These are phyloP conservation scores for Geococcyx californianus DNA, from an alignment of 2,113 vertebrate genomes.

Conservation along the genomic window DNA sequence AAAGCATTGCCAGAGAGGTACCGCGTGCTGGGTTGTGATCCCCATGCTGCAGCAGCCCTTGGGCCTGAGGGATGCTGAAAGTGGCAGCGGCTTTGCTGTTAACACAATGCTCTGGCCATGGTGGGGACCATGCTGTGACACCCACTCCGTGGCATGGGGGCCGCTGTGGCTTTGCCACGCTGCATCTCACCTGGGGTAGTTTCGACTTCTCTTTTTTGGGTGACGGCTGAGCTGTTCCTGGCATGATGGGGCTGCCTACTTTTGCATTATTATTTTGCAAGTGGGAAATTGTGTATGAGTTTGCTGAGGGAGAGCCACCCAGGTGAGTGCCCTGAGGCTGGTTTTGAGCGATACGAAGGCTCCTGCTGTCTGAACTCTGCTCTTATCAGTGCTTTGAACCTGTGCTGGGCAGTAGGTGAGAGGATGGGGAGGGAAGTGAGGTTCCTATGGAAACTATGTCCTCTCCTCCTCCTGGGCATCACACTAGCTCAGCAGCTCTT, in stretches of 20 bases:
- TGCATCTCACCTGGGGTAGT: neutral
- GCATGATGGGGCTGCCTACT: rapidly evolving
- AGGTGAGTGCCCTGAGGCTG: neutral
- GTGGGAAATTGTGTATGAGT: neutral
- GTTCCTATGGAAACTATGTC: neutral
- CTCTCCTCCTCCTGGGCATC: rapidly evolving
- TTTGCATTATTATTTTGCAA: neutral
- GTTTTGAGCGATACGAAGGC: rapidly evolving
- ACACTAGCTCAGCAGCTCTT: rapidly evolving
- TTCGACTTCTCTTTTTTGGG: neutral
- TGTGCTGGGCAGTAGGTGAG: neutral
- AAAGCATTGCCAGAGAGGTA: neutral
- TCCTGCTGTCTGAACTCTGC: neutral
- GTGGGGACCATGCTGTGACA: neutral
- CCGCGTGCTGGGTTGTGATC: rapidly evolving
- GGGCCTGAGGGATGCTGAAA: neutral
- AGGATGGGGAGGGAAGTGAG: neutral
- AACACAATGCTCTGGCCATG: rapidly evolving
- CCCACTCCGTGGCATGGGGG: rapidly evolving
- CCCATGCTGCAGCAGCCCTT: neutral
- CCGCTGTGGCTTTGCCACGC: neutral
- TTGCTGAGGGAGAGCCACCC: neutral
- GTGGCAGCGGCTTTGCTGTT: rapidly evolving
- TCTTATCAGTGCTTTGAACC: neutral
- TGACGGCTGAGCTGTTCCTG: neutral